Evolutionary conservation across 2,797 vertebrate genomes (phyloP), one percentile per base, ranked within the genome.

Genomic region (Parotocinclus haroldoi): DNA sequence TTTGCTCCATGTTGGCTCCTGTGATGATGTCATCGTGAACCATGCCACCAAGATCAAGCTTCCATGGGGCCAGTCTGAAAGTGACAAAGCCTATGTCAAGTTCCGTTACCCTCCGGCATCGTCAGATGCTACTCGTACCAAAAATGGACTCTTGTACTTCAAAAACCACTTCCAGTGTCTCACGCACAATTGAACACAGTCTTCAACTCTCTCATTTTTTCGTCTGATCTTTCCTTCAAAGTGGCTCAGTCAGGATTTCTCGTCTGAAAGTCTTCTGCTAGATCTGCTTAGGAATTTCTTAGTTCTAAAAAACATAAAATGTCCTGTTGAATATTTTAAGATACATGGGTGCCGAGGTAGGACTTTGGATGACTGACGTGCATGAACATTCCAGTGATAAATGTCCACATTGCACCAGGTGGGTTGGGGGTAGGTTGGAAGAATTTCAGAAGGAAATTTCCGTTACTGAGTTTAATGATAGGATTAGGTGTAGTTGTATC

Each of bases 111-210:
- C 93, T 0, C 78, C 84, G 0, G 84, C 89, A 0, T 87, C 84
- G 9, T 93, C 94, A 0, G 85, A 88, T 4, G 88, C 86, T 71
- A 71, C 87, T 0, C 82, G 87, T 67, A 85, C 87, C 38, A 93
- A 90, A 77, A 87, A 93, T 0, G 89, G 87, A 66, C 88, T 96
- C 53, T 87, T 94, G 62, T 98, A 88, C 87, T 96, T 95, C 88
- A 98, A 98, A 81, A 96, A 98, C 83, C 90, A 87, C 63, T 90
- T 98, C 40, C 92, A 94, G 81, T 98, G 96, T 87, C 91, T 95
- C 87, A 93, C 90, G 10, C 83, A 77, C 8, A 92, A 95, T 80
- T 88, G 85, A 82, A 45, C 58, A 42, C 27, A 49, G 18, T 14
- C 38, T 38, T 40, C 49, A 38, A 38, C n/a, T 36, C 12, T 46